phyloP scores from a whole-genome alignment of 2,113 vertebrate genomes.

The Mugil cephalus region DNA sequence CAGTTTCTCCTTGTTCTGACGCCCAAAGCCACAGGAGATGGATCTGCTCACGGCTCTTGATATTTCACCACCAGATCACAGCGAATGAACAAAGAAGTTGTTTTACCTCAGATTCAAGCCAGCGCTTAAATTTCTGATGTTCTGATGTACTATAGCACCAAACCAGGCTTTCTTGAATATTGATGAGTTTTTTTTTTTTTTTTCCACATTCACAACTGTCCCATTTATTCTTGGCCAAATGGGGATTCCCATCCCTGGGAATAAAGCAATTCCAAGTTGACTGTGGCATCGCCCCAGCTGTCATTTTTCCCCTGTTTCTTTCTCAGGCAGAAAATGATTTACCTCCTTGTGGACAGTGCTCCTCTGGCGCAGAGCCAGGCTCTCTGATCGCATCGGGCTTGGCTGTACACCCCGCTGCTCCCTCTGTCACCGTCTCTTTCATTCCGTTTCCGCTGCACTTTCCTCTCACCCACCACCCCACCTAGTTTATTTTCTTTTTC shows the following conservation, averaged over 20 bases:
- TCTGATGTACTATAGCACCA: slow-evolving; percentile 40
- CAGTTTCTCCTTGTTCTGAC: slow-evolving; percentile 31
- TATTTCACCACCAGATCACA: slow-evolving; percentile 20
- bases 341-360: slow-evolving; percentile 72
- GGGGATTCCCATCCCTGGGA: slow-evolving; percentile 82
- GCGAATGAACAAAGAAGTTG: slow-evolving; percentile 8
- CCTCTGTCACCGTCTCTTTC: slow-evolving; percentile 44
- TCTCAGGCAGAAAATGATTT: slow-evolving; percentile 84
- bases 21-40: slow-evolving; percentile 26
- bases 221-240: slow-evolving; percentile 80
- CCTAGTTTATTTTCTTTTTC: slow-evolving; percentile 53
- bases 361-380: slow-evolving; percentile 78
- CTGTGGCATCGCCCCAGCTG: slow-evolving; percentile 66
- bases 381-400: slow-evolving; percentile 70
- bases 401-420: slow-evolving; percentile 61
- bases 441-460: slow-evolving; percentile 32
- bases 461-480: slow-evolving; percentile 29
- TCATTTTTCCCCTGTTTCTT: slow-evolving; percentile 77
- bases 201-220: slow-evolving; percentile 76
- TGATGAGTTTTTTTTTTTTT: slow-evolving; percentile 78
- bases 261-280: slow-evolving; percentile 79
- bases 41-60: slow-evolving; percentile 22
- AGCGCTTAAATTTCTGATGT: slow-evolving; percentile 44
- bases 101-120: slow-evolving; percentile 15
- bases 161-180: slow-evolving; percentile 75